Evolutionary conservation across 2,888 invertebrate species (phyloP).

Genomic region (Thecophora atra): DNA sequence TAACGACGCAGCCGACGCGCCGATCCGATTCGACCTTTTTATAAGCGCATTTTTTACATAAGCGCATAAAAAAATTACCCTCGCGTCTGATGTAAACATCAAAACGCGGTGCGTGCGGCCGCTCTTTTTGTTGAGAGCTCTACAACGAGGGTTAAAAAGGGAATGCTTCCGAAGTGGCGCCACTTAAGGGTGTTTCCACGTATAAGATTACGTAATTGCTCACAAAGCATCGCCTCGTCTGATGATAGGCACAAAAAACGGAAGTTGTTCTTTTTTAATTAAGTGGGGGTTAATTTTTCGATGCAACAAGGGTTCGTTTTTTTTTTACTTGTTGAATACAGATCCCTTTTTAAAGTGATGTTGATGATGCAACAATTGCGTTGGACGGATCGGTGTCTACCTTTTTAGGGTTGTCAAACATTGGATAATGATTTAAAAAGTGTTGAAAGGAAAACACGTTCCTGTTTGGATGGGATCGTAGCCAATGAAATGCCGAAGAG

Average conservation of each 20-base stretch:
- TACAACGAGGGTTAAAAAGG: conserved; percentile 31
- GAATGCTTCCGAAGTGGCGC: conserved; percentile 28
- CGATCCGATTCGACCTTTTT: conserved; percentile 29
- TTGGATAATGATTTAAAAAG: conserved; percentile 16
- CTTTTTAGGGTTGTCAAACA: conserved; percentile 34
- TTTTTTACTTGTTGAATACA: conserved; percentile 24
- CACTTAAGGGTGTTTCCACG: conserved; percentile 35
- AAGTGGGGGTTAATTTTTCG: conserved; percentile 34
- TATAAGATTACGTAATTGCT: conserved; percentile 35
- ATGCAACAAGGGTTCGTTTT: neutral
- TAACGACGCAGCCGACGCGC: conserved; percentile 30
- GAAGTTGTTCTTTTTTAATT: conserved; percentile 33
- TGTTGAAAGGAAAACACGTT: conserved; percentile 2
- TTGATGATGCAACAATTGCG: conserved; percentile 27
- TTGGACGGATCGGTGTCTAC: neutral
- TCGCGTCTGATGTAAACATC: neutral
- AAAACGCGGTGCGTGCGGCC: neutral
- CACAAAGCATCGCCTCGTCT: neutral
- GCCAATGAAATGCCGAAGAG: conserved; percentile 15
- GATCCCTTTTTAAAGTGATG: neutral
- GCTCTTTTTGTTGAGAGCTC: neutral
- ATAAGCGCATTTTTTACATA: conserved; percentile 39
- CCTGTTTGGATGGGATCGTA: neutral
- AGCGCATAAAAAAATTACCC: conserved; percentile 46
- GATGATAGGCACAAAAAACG: conserved; percentile 25